These are phyloP conservation scores for Diachasma alloeum DNA, from an alignment of 1,140 invertebrate genomes.

Conservation along the genomic window DNA sequence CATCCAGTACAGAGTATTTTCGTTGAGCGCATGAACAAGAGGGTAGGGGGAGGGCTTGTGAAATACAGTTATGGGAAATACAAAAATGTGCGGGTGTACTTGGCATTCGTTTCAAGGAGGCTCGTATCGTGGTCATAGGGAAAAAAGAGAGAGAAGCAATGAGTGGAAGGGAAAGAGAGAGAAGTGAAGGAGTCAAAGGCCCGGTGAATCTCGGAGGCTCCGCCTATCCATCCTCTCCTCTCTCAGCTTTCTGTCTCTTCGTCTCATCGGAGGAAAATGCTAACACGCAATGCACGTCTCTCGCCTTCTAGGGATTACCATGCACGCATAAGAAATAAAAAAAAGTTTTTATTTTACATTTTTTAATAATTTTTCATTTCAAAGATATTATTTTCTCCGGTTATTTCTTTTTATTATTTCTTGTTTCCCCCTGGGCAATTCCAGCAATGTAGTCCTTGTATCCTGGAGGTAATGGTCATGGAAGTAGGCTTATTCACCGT, in stretches of 20 bases:
- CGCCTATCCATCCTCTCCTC: conserved; percentile 27
- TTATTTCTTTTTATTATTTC: background rate
- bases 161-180: background rate
- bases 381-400: conserved; percentile 1
- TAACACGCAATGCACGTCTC: background rate
- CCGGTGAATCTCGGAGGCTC: conserved; percentile 20
- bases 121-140: background rate
- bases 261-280: conserved; percentile 3
- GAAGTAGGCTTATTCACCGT: conserved; percentile 28
- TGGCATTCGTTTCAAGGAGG: conserved; percentile 16
- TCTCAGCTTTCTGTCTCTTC: background rate
- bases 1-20: background rate
- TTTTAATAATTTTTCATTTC: background rate
- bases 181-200: conserved; percentile 16
- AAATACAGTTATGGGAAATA: conserved; percentile 27
- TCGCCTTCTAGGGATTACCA: background rate
- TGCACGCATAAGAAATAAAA: background rate
- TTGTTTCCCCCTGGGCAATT: conserved; percentile 4
- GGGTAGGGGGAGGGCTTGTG: background rate
- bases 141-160: background rate
- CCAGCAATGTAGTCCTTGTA: conserved; percentile 21
- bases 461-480: conserved; percentile 28
- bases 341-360: background rate
- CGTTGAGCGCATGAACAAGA: background rate
- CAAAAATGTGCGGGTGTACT: conserved; percentile 22